These are phyloP conservation scores for Psococerastis gibbosa DNA, from an alignment of 2,888 invertebrate genomes.

Conservation along the genomic window DNA sequence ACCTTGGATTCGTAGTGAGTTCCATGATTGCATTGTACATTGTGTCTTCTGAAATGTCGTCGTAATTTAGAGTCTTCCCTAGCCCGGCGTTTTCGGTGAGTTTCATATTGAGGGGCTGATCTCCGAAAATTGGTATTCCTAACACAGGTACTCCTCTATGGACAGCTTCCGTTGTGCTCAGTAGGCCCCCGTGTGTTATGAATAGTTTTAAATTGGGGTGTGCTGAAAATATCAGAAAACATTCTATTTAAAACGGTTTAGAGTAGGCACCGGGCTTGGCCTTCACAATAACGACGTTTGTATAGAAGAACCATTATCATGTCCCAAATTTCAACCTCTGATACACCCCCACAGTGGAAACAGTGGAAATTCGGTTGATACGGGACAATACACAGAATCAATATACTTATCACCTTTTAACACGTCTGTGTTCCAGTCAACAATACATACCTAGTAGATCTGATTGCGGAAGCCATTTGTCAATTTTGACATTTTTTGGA, in stretches of 20 bases:
- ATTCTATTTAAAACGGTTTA: too few species aligned
- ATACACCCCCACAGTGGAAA: too few species aligned
- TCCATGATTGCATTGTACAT: constrained; percentile 17
- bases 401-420: too few species aligned
- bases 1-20: constrained; percentile 18
- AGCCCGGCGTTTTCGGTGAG: constrained; percentile 16
- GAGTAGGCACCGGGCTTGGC: too few species aligned
- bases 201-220: constrained; percentile 20
- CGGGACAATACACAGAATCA: too few species aligned
- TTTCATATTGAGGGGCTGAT: constrained; percentile 21
- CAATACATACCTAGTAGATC: constrained; percentile 13
- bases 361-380: too few species aligned
- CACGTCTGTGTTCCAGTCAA: too few species aligned
- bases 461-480: constrained; percentile 14
- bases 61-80: constrained; percentile 9
- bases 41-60: constrained; percentile 15
- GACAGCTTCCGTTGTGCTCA: constrained; percentile 20
- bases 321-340: too few species aligned
- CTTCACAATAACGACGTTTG: too few species aligned
- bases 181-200: constrained; percentile 21
- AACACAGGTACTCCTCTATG: constrained; percentile 20
- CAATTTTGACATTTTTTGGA: constrained; percentile 21
- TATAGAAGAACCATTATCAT: too few species aligned
- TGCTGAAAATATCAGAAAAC: constrained; percentile 17
- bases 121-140: constrained; percentile 21